These are phyloP conservation scores for Deilephila porcellus DNA, from an alignment of 2,888 invertebrate genomes.

Conservation along the genomic window DNA sequence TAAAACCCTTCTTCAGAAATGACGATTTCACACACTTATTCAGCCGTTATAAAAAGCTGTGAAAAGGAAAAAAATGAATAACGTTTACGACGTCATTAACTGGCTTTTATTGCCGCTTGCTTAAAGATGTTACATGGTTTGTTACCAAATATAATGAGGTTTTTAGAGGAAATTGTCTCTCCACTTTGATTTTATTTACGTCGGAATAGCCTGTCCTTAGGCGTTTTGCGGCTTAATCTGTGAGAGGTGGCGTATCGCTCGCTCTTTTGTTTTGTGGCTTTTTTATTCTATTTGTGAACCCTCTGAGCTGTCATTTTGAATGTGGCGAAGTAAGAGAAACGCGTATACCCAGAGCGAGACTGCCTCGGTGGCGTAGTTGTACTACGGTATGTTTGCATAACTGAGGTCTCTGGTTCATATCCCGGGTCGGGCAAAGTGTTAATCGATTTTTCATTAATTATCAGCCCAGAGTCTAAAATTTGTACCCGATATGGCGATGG, in stretches of 20 bases:
- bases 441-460: too few relatives aligned
- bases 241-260: slow-evolving; percentile 12
- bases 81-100: slow-evolving; percentile 58
- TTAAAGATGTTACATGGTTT: slow-evolving; percentile 53
- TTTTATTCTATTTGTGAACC: neutral
- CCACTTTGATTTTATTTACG: slow-evolving; percentile 34
- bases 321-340: too few relatives aligned
- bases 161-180: slow-evolving; percentile 34
- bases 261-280: slow-evolving; percentile 6
- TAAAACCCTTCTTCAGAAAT: slow-evolving; percentile 34
- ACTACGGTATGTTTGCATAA: too few relatives aligned
- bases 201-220: slow-evolving; percentile 30
- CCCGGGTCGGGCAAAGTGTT: too few relatives aligned
- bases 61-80: slow-evolving; percentile 52
- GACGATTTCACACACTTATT: slow-evolving; percentile 35
- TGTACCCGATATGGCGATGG: too few relatives aligned
- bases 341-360: too few relatives aligned
- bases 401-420: too few relatives aligned
- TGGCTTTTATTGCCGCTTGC: slow-evolving; percentile 54
- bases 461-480: too few relatives aligned
- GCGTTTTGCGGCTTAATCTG: neutral
- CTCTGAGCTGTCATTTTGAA: neutral
- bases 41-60: slow-evolving; percentile 24
- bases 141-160: slow-evolving; percentile 39
- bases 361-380: too few relatives aligned